These are phyloP conservation scores for Abrostola tripartita DNA, from an alignment of 2,888 invertebrate genomes.

Conservation along the genomic window DNA sequence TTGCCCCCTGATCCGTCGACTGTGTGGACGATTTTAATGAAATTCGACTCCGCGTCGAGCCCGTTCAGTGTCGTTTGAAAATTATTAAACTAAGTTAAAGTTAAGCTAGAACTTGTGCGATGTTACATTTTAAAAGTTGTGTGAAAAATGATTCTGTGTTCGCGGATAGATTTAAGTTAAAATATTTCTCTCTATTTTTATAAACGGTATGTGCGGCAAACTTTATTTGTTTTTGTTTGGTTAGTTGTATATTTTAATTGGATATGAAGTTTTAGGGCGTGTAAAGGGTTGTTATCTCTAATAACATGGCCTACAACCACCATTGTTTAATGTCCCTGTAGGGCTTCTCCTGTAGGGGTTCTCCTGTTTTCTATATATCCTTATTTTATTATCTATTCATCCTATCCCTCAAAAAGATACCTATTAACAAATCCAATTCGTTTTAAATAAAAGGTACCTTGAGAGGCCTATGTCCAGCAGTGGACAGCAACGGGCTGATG, in stretches of 20 bases:
- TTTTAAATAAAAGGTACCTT: background rate
- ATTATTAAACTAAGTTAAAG: slow-evolving; percentile 53
- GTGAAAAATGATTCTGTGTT: slow-evolving; percentile 46
- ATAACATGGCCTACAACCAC: too few species aligned
- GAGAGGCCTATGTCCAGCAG: too few species aligned
- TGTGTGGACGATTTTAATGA: slow-evolving; percentile 48
- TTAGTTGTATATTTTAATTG: background rate
- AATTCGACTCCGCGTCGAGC: slow-evolving; percentile 40
- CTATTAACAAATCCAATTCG: too few species aligned
- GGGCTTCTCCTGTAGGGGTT: background rate
- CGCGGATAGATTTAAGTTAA: slow-evolving; percentile 38
- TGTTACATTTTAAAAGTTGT: slow-evolving; percentile 49
- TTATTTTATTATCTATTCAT: too few species aligned
- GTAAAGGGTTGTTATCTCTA: too few species aligned
- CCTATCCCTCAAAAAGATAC: too few species aligned
- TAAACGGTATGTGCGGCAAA: slow-evolving; percentile 9
- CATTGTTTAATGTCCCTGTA: too few species aligned
- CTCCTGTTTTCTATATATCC: too few species aligned
- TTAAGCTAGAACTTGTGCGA: slow-evolving; percentile 42
- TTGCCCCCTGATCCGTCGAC: slow-evolving; percentile 41
- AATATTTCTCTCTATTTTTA: slow-evolving; percentile 25
- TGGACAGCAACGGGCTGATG: too few species aligned
- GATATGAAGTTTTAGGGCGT: background rate
- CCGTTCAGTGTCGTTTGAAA: slow-evolving; percentile 50
- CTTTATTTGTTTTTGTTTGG: background rate